Evolutionary conservation across 2,113 vertebrate genomes (phyloP).

Genomic region (Clarias gariepinus): DNA sequence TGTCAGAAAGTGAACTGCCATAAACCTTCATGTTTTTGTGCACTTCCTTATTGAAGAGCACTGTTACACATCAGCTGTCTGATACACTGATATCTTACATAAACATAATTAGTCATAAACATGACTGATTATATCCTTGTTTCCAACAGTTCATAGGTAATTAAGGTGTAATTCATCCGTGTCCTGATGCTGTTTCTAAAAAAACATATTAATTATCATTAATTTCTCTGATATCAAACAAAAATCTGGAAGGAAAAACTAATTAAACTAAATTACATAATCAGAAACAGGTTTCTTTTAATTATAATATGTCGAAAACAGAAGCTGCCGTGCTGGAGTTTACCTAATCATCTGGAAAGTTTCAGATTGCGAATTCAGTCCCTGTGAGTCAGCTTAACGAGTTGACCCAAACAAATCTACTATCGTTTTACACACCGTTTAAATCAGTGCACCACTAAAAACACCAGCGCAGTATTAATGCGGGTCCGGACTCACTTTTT

Average conservation of each 20-base stretch:
- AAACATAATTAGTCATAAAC: background rate
- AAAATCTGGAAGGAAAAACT: background rate
- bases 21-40: background rate
- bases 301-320: background rate
- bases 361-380: background rate
- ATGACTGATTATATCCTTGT: background rate
- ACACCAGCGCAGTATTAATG: background rate
- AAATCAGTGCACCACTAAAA: background rate
- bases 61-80: background rate
- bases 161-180: background rate
- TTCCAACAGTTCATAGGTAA: background rate
- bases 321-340: background rate
- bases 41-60: slow-evolving; percentile 10
- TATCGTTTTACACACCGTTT: background rate
- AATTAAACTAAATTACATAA: background rate
- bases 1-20: background rate
- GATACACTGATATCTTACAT: background rate
- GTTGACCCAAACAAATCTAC: background rate
- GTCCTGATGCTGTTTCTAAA: background rate
- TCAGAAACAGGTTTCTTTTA: background rate
- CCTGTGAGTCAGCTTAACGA: background rate
- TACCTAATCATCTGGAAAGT: background rate
- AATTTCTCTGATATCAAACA: background rate
- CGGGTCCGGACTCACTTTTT: slow-evolving; percentile 64
- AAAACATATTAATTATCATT: background rate